Percentiles rank a stretch among this genome's conserved stretches.
phyloP scores from a whole-genome alignment of 2,888 invertebrate genomes.

The Creontiades dilutus region DNA sequence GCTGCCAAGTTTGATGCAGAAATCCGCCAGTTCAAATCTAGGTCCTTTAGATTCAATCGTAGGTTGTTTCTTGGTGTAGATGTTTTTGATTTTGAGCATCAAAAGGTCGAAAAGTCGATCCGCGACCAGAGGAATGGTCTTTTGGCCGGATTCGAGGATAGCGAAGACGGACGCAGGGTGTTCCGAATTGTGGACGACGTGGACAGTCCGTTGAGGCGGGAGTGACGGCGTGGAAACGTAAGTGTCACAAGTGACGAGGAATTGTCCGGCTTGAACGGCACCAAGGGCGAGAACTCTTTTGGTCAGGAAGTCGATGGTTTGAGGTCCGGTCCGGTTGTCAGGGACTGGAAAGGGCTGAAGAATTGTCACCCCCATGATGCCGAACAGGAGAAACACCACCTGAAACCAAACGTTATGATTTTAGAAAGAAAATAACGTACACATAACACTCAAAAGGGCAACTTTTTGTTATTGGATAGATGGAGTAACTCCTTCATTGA shows the following conservation, averaged over 20 bases:
- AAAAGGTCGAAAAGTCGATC: slow-evolving; percentile 94
- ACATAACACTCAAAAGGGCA: too few relatives aligned
- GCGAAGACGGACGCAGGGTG: slow-evolving; percentile 97
- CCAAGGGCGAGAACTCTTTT: slow-evolving; percentile 92
- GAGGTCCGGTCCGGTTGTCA: slow-evolving; percentile 93
- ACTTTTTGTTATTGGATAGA: too few relatives aligned
- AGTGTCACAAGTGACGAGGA: slow-evolving; percentile 96
- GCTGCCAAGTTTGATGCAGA: slow-evolving; percentile 94
- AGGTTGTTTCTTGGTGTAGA: slow-evolving; percentile 93
- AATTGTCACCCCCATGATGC: slow-evolving; percentile 75
- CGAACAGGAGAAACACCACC: background rate
- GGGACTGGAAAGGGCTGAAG: slow-evolving; percentile 92
- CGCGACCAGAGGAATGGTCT: slow-evolving; percentile 92
- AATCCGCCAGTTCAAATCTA: slow-evolving; percentile 92
- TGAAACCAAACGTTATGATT: background rate
- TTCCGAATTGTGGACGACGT: slow-evolving; percentile 97
- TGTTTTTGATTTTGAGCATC: slow-evolving; percentile 92
- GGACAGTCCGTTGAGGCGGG: slow-evolving; percentile 89
- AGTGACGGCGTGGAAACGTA: slow-evolving; percentile 89
- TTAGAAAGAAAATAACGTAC: too few relatives aligned
- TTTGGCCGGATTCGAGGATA: slow-evolving; percentile 91
- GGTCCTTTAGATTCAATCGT: slow-evolving; percentile 94
- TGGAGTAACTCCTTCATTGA: too few relatives aligned
- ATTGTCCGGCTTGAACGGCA: slow-evolving; percentile 92
- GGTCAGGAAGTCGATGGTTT: slow-evolving; percentile 91